Conservation (phyloP, 2,888 invertebrate genomes). For the Adelognathus sp. region DNA sequence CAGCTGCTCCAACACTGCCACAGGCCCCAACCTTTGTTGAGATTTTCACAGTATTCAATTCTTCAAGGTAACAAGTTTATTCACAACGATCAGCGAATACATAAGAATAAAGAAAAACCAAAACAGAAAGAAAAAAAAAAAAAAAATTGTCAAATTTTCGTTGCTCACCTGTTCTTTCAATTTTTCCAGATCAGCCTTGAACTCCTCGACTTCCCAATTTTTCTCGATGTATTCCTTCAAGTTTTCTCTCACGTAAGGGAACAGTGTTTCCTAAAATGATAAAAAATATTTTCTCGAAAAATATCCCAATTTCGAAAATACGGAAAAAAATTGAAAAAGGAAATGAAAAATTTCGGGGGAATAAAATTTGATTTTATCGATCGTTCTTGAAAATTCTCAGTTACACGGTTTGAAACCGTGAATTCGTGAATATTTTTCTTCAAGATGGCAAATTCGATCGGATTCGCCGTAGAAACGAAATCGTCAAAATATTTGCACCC, state of each 20-base stretch:
- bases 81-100: neutral
- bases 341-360: constrained; percentile 2
- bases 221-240: constrained; percentile 87
- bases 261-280: constrained; percentile 87
- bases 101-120: too few species aligned
- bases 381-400: neutral
- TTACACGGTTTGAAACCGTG: neutral
- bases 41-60: constrained; percentile 16
- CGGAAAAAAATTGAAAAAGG: neutral
- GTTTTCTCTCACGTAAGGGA: constrained; percentile 89
- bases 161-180: constrained; percentile 85
- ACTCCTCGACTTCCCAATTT: constrained; percentile 87
- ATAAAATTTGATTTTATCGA: neutral
- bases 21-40: constrained; percentile 33
- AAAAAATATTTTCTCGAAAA: neutral
- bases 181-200: constrained; percentile 86
- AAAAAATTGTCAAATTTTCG: constrained; percentile 29
- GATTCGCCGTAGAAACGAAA: neutral
- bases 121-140: neutral
- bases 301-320: neutral
- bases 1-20: constrained; percentile 66
- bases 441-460: neutral
- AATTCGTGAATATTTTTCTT: too few species aligned
- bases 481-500: neutral
- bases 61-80: neutral